Evolutionary conservation across 2,797 vertebrate genomes (phyloP).

Genomic region (Crypturellus tataupa): DNA sequence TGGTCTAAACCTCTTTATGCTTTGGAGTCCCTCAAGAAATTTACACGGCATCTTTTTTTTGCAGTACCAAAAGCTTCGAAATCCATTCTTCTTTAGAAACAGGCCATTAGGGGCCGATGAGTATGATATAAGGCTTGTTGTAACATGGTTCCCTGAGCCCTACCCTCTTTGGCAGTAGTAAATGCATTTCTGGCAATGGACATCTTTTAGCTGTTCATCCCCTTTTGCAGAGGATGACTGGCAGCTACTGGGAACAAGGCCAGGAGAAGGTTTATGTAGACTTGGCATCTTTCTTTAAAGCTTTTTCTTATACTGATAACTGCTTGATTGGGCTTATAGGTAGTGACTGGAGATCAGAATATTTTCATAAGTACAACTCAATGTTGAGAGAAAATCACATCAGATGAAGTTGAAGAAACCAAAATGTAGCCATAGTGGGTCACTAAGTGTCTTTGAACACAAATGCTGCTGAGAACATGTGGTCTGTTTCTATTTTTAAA

Average conservation of each 20-base stretch:
- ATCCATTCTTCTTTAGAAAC: background rate
- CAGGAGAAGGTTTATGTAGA: background rate
- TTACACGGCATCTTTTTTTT: background rate
- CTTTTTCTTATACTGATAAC: background rate
- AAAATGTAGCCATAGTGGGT: background rate
- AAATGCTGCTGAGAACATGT: background rate
- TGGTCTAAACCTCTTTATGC: background rate
- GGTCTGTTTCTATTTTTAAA: background rate
- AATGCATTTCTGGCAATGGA: background rate
- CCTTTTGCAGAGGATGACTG: background rate
- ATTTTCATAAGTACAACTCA: background rate
- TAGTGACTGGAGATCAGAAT: background rate
- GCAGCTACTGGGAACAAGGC: background rate
- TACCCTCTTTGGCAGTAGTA: background rate
- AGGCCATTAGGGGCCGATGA: rapidly evolving
- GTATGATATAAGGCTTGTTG: rapidly evolving
- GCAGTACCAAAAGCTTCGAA: background rate
- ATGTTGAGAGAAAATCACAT: background rate
- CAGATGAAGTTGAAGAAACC: background rate
- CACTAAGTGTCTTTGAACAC: background rate
- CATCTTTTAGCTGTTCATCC: background rate
- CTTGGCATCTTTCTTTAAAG: background rate
- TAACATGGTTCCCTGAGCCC: rapidly evolving
- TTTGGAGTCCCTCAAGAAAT: rapidly evolving
- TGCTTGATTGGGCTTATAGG: background rate